Conservation (phyloP, 2,797 vertebrate genomes). For the Chloroceryle amazona region DNA sequence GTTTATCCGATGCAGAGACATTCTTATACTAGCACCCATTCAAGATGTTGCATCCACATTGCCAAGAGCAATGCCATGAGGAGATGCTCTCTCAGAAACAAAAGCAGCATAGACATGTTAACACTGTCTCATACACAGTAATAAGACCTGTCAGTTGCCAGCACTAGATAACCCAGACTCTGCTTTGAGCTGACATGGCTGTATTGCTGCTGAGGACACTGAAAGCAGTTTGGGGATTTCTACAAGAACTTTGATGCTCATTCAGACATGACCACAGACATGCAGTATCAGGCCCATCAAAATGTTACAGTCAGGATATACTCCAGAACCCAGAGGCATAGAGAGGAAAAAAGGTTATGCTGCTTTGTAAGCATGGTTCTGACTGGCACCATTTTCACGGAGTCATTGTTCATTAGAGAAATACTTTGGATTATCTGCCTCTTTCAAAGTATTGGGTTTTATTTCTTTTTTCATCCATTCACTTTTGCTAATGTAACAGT, state of each 20-base stretch:
- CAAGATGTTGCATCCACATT: fast-evolving
- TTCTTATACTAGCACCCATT: background rate
- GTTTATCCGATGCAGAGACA: background rate
- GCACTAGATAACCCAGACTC: background rate
- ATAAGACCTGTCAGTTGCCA: constrained; percentile 2
- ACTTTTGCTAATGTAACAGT: background rate
- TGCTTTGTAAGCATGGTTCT: background rate
- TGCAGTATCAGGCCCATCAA: background rate
- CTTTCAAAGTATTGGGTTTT: background rate
- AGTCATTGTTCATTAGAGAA: background rate
- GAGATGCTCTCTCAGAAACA: background rate
- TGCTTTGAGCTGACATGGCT: background rate
- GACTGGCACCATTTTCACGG: background rate
- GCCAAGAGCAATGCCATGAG: background rate
- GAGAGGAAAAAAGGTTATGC: background rate
- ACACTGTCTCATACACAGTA: background rate
- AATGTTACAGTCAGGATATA: background rate
- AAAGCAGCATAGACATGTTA: background rate
- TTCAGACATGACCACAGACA: background rate
- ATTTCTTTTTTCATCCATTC: background rate
- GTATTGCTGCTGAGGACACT: background rate
- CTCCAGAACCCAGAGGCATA: background rate
- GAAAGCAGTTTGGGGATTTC: background rate
- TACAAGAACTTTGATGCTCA: background rate
- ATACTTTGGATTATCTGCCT: background rate